phyloP scores from a whole-genome alignment of 30 jellyfish, hydroid and myxozoan species.

The Turritopsis rubra region DNA sequence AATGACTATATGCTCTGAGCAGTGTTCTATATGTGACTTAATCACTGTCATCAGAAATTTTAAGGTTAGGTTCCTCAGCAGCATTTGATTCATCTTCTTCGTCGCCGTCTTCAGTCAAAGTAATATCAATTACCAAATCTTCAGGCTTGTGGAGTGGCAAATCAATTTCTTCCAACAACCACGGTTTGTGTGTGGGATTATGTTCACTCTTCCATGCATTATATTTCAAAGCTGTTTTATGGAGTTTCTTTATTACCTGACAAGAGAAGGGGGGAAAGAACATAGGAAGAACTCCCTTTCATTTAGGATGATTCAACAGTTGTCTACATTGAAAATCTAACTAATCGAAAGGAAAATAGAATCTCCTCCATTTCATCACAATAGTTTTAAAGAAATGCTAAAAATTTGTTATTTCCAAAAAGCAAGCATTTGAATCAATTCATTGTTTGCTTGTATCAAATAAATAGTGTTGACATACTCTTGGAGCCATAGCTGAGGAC shows the following conservation, averaged over 20 bases:
- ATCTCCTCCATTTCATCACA: no score
- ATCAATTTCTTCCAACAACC: conserved; percentile 38
- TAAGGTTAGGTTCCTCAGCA: background rate
- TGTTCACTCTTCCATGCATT: conserved; percentile 34
- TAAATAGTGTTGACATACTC: conserved; percentile 37
- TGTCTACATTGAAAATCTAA: background rate
- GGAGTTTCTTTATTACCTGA: conserved; percentile 44
- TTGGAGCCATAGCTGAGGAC: conserved; percentile 44
- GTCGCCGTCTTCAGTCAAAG: conserved; percentile 2
- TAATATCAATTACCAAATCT: conserved; percentile 8
- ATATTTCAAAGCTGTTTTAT: conserved; percentile 44
- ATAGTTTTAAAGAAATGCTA: no score
- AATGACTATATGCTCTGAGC: background rate
- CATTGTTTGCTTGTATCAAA: no score
- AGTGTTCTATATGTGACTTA: background rate
- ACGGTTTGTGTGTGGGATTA: conserved; percentile 37
- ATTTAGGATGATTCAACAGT: background rate
- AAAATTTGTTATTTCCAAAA: no score
- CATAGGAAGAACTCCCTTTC: background rate
- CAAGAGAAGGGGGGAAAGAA: background rate
- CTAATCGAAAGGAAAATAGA: no score
- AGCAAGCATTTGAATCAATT: no score
- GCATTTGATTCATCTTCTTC: conserved; percentile 19
- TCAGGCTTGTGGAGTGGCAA: conserved; percentile 40
- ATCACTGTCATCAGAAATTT: conserved; percentile 28